Base-by-base conservation (phyloP, 2,888 invertebrate species). In the Nymphalis polychloros region DNA sequence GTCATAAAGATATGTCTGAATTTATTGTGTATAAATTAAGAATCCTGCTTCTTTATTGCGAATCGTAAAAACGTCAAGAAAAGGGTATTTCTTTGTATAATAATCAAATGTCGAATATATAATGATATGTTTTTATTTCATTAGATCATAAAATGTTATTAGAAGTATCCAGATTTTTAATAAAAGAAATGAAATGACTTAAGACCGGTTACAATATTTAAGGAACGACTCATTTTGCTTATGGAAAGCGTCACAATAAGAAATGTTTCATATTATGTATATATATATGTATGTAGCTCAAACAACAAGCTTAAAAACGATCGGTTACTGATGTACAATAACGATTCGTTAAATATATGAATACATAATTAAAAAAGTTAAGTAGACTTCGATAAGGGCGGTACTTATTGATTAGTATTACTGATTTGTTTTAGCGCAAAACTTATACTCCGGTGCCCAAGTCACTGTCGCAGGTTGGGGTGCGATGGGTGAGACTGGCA, bases 381-480 rank as follows among this genome's bases (percentile, higher is more conserved):
- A 41, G 41, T 13, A 13, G 41, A 13, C 4, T 13, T 41, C 1
- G 10, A 41, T 13, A 4, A 4, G 13, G 4, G 4, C 13, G 4
- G 0, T 41, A 41, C 13, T 13, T 41, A 41, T 41, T 41, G 41
- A 41, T 10, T 13, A 41, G 41, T 41, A 13, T 3, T 41, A 19
- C 17, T 46, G 57, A 53, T 81, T 85, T 52, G 86, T 94, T 66
- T 6, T 49, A 72, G 72, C 62, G 49, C 95, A 93, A 74, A 94
- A 95, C 55, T 81, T 93, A 1, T 97, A 97, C 85, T 94, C 94
- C 8, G 96, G 95, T 1, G 92, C 90, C 10, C 92, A 92, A 55
- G 97, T 95, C 0, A 94, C 94, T 49, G 97, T 96, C 1, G 94
- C 97, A 1, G 97, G 97, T 5, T 97, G 97, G 97, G 98, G 97